Base-by-base conservation (phyloP, 2,888 invertebrate genomes). In the Eilema griseolum region DNA sequence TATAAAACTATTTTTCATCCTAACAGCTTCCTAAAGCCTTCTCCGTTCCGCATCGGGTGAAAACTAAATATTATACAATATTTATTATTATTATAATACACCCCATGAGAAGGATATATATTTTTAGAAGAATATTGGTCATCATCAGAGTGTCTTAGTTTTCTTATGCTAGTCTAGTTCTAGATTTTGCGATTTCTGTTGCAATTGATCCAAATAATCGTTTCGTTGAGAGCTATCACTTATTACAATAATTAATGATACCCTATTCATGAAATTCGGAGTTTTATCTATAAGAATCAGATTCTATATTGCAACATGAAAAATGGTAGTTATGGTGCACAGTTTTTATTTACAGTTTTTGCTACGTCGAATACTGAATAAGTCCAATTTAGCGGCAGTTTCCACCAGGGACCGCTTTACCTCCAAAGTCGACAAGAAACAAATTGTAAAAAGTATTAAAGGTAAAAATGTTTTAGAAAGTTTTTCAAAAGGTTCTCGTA, bases 361-460 rank as follows among this genome's bases (percentile, higher is more conserved):
- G 66, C 61, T 61, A 46, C 57, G 31, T 73, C 16, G 52, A 31
- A 72, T 33, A 56, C 74, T 71, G 70, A 74, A 61, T 68, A 73
- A 74, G 67, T 68, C 70, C 73, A 73, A 77, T 73, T 77, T 77
- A 24, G 61, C 28, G 41, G 33, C 52, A 63, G 59, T 69, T 60
- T 66, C 52, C 68, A 71, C 71, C 61, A 73, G 67, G 61, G 76
- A 24, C 24, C 20, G 70, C 70, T 76, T 81, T 71, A 68, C 70
- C 61, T 66, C 61, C 26, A 71, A 68, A 79, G 37, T 61, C 70
- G 72, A 73, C 56, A 56, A 57, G 57, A 69, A 73, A 63, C 64
- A 73, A 77, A 77, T 68, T 76, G 76, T 57, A 61, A 71, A 79
- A 79, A 70, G 71, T 41, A n/a, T 64, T 74, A 28, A 57, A 46